phyloP scores from a whole-genome alignment of 2,888 invertebrate genomes.

The Melanophora roralis region DNA sequence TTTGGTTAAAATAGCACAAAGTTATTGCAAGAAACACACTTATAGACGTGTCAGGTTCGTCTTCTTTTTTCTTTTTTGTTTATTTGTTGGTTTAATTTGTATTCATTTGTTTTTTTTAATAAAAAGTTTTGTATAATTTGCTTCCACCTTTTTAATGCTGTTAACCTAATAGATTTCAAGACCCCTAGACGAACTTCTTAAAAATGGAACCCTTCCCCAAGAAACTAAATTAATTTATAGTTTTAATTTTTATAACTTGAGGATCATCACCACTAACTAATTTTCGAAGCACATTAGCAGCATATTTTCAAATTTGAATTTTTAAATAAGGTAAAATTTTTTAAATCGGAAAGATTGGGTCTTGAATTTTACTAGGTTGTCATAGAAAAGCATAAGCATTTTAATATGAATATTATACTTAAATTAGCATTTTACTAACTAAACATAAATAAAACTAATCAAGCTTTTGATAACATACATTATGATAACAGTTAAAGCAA shows the following conservation, averaged over 20 bases:
- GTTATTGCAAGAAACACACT: not conserved
- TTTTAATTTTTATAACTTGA: too few species aligned
- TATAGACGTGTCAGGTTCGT: not conserved
- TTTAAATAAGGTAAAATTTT: too few species aligned
- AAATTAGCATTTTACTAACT: too few species aligned
- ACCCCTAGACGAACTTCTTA: constrained; percentile 55
- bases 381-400: constrained; percentile 12
- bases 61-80: not conserved
- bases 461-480: not conserved
- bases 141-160: constrained; percentile 24
- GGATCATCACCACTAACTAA: too few species aligned
- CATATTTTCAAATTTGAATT: too few species aligned
- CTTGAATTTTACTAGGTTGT: constrained; percentile 43
- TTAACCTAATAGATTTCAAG: constrained; percentile 41
- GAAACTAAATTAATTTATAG: too few species aligned
- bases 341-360: constrained; percentile 42
- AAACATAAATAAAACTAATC: not conserved
- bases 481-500: constrained; percentile 14
- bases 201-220: constrained; percentile 4
- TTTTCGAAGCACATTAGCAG: too few species aligned
- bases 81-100: not conserved
- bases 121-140: not conserved
- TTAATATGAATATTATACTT: not conserved
- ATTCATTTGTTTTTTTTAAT: constrained; percentile 1
- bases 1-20: not conserved